These are phyloP conservation scores for Artibeus jamaicensis DNA, from an alignment of 2,797 vertebrate species.

Conservation along the genomic window DNA sequence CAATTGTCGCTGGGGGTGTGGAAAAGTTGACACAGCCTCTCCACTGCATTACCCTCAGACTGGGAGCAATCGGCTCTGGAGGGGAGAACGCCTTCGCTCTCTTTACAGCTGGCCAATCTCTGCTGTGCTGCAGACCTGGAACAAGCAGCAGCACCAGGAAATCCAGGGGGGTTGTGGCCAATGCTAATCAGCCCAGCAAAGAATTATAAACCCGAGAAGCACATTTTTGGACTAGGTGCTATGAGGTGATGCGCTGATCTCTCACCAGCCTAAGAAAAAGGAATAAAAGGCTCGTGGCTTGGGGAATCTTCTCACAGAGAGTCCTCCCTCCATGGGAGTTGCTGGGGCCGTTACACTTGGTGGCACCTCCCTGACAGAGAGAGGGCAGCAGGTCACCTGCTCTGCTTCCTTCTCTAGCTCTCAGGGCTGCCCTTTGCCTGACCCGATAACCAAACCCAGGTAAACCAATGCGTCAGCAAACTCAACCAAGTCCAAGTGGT, in stretches of 20 bases:
- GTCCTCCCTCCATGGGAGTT: background rate
- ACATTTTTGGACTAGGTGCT: background rate
- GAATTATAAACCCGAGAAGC: background rate
- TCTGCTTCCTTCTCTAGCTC: background rate
- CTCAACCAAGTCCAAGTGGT: background rate
- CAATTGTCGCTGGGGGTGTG: background rate
- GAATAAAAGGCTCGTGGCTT: background rate
- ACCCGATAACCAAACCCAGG: background rate
- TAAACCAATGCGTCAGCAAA: background rate
- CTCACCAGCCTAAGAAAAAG: background rate
- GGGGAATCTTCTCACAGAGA: background rate
- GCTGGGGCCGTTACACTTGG: background rate
- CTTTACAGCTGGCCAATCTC: background rate
- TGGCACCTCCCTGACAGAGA: background rate
- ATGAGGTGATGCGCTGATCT: rapidly evolving
- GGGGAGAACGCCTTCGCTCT: background rate
- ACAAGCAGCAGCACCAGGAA: background rate
- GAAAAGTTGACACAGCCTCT: background rate
- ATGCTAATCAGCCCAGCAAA: background rate
- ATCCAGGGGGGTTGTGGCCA: background rate
- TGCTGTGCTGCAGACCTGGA: background rate
- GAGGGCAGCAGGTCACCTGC: too few species aligned
- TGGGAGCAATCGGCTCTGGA: background rate
- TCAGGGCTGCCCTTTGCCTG: background rate
- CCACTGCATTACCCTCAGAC: background rate